A percentile compares a stretch with the other conserved stretches of the same genome.
These are phyloP conservation scores for Lepus europaeus DNA, from an alignment of 2,113 vertebrate genomes.

Conservation along the genomic window DNA sequence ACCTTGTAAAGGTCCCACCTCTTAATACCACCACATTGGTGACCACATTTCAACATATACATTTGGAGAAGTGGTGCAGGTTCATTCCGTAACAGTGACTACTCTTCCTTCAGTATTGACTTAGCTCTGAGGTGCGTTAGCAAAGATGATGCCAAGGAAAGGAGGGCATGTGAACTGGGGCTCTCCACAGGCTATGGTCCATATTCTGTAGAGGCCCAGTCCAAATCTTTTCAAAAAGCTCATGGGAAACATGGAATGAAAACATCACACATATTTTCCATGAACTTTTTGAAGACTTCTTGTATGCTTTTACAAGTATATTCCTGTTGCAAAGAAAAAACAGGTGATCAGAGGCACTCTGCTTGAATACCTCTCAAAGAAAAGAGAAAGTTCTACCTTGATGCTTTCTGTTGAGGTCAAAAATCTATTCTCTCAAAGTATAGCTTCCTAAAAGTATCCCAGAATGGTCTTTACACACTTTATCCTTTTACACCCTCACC, in stretches of 20 bases:
- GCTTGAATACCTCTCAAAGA: not conserved
- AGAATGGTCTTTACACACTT: not conserved
- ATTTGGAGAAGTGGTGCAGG: not conserved
- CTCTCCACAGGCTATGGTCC: not conserved
- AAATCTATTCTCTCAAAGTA: conserved; percentile 39
- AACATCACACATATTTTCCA: too few relatives aligned
- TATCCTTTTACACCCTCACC: not conserved
- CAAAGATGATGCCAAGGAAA: not conserved
- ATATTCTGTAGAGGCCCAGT: not conserved
- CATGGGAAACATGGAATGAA: too few relatives aligned
- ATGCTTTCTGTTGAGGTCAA: conserved; percentile 37
- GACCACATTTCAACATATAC: not conserved
- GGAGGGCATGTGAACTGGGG: not conserved
- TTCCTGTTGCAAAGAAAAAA: not conserved
- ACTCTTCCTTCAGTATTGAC: not conserved
- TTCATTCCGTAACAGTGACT: not conserved
- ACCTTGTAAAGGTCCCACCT: not conserved
- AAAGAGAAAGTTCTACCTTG: not conserved
- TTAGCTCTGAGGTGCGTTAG: not conserved
- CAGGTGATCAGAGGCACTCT: not conserved
- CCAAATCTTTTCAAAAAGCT: not conserved
- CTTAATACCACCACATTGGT: not conserved
- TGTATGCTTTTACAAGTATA: not conserved
- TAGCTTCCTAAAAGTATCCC: not conserved
- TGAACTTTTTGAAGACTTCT: too few relatives aligned